Base-by-base conservation (phyloP, 2,113 vertebrate species). In the Anolis sagrei region DNA sequence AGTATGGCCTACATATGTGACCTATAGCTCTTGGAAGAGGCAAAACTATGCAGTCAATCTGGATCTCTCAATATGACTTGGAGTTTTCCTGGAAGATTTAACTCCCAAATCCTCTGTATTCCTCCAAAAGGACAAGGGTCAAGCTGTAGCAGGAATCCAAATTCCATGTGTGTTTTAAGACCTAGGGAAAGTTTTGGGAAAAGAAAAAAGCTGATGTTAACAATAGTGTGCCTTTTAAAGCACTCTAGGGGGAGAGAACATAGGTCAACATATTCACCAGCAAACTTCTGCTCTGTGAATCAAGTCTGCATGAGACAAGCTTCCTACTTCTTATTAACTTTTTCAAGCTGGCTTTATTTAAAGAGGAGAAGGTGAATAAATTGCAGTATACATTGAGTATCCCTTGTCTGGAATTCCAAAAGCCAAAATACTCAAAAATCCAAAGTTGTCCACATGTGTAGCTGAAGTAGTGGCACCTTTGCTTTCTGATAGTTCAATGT, bases 1-100 rank as follows among this genome's bases (percentile, higher is more conserved):
- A 27, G 58, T 89, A 86, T 73, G 84, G 78, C 66, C 54, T 82
- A 32, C 1, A 32, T 11, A 34, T 90, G 72, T 86, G 62, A 83
- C 87, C 44, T 81, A 83, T 82, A 83, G 66, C 74, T 83, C 77
- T 72, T 75, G 58, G 81, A 64, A 77, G n/a, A 0, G 0, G 76
- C n/a, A 76, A 16, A 1, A 19, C 18, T 88, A 48, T 81, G 58
- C n/a, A 82, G 77, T 21, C 75, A 85, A 88, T 61, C 66, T 61
- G 66, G 32, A 29, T 5, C 61, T 76, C 66, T 79, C 48, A 58
- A 14, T 25, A 70, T 72, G 48, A 27, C 75, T n/a, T 58, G 83
- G 83, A 84, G 77, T 77, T 48, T 79, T 34, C 66, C 75, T 77
- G 44, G 49, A 70, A 70, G 27, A 23, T 48, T 85, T 72, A 62